Evolutionary conservation across 2,113 vertebrate genomes (phyloP).

Genomic region (Athene noctua): DNA sequence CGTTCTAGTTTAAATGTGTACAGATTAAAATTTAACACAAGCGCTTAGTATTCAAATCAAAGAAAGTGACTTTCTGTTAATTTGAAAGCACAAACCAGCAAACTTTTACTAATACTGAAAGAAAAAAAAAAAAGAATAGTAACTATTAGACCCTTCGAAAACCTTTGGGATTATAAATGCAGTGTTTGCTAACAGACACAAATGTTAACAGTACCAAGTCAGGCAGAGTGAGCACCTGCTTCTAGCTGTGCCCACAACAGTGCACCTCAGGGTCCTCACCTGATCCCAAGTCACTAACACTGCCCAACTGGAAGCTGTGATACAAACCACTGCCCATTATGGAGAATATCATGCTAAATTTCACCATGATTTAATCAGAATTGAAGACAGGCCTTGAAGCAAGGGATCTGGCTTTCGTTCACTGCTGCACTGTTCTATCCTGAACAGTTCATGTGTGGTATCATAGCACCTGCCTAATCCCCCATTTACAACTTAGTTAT

Average conservation of each 20-base stretch:
- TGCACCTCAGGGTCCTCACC: neutral
- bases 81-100: neutral
- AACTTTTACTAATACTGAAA: neutral
- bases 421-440: neutral
- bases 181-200: neutral
- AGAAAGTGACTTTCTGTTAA: neutral
- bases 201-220: neutral
- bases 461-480: neutral
- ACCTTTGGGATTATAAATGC: neutral
- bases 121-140: neutral
- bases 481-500: neutral
- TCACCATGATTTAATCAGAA: neutral
- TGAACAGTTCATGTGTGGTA: neutral
- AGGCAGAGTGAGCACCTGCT: neutral
- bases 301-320: neutral
- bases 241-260: neutral
- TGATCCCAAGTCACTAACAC: neutral
- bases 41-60: neutral
- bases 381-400: neutral
- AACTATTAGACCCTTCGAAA: neutral
- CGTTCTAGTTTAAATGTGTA: neutral
- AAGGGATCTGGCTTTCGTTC: rapidly evolving
- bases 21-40: neutral
- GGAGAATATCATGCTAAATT: neutral
- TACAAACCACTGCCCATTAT: neutral